Base-by-base conservation (phyloP, 2,113 vertebrate species). In the Cyanoramphus novaezelandiae region DNA sequence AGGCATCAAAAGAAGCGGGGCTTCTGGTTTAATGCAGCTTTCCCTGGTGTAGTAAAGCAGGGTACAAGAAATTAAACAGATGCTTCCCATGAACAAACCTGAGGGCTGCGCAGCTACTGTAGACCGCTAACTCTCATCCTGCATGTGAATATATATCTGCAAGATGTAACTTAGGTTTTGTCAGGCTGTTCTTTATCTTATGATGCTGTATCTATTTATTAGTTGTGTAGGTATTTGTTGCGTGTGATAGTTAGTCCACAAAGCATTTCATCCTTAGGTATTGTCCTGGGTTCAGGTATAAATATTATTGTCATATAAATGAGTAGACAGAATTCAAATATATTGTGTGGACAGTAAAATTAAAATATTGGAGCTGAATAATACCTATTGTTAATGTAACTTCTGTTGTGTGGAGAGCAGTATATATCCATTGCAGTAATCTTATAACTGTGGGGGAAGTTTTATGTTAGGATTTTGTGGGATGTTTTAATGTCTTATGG, bases 121-220 rank as follows among this genome's bases (percentile, higher is more conserved):
- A n/a, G 41, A 11, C 37, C 2, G 13, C 8, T 17, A 10, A 21
- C 33, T 70, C 17, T 29, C 25, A 47, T 49, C 8, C 23, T 67
- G 59, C 46, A 20, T 0, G 0, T 29, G 12, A 44, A 71, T 27
- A 10, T 72, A 10, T 6, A 15, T 24, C 37, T 64, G 4, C 27
- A 27, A 52, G 39, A 29, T 64, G 9, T 52, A 64, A 44, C 16
- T 35, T 27, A 14, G 11, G 6, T 23, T 23, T 53, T 43, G 25
- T 33, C 7, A 28, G 37, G 7, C 28, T 29, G 10, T 78, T 82
- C 13, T 43, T 41, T 28, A 35, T 35, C 15, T 43, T 21, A 8
- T 31, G 13, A 9, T 70, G 55, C 1, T 4, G 2, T 75, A 28
- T 19, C 47, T 19, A 39, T 24, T 62, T 1, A 0, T 71, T 41